Conservation (phyloP, 2,888 invertebrate genomes). For the Orthosia gracilis region DNA sequence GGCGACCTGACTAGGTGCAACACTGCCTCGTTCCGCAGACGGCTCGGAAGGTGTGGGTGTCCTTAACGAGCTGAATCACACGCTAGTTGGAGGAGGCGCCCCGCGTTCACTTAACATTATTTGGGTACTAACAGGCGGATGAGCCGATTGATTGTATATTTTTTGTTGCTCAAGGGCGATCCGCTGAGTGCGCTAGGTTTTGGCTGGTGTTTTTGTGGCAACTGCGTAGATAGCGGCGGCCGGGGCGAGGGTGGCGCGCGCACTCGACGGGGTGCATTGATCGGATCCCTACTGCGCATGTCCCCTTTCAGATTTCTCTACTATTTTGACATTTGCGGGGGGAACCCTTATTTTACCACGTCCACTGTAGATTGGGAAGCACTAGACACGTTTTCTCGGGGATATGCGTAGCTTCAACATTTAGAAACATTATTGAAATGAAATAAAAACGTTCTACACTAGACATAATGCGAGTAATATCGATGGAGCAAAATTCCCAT, state of each 20-base stretch:
- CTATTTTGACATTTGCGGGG: conserved; percentile 84
- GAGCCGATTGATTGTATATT: conserved; percentile 74
- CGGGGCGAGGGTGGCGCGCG: conserved; percentile 86
- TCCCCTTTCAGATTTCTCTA: conserved; percentile 76
- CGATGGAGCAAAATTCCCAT: conserved; percentile 41
- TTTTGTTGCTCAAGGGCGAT: conserved; percentile 80
- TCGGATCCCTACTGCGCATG: conserved; percentile 88
- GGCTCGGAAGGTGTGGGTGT: conserved; percentile 87
- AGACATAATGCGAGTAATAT: conserved; percentile 10
- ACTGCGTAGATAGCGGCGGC: conserved; percentile 87
- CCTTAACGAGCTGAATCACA: conserved; percentile 82
- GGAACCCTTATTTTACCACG: conserved; percentile 56
- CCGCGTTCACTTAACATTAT: conserved; percentile 71
- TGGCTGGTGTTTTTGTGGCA: conserved; percentile 84
- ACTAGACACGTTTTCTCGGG: conserved; percentile 21
- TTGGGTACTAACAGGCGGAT: conserved; percentile 70
- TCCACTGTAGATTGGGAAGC: conserved; percentile 44
- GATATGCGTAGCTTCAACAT: background rate
- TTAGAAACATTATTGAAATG: background rate
- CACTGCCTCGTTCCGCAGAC: conserved; percentile 74
- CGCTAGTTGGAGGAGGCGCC: conserved; percentile 78
- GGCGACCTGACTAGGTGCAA: conserved; percentile 77
- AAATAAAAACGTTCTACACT: background rate
- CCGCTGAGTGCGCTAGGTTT: conserved; percentile 74
- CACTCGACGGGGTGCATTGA: conserved; percentile 87